A percentile compares a stretch with the other conserved stretches of the same genome.
phyloP scores from a whole-genome alignment of 2,113 vertebrate species.

The Mustela nigripes region DNA sequence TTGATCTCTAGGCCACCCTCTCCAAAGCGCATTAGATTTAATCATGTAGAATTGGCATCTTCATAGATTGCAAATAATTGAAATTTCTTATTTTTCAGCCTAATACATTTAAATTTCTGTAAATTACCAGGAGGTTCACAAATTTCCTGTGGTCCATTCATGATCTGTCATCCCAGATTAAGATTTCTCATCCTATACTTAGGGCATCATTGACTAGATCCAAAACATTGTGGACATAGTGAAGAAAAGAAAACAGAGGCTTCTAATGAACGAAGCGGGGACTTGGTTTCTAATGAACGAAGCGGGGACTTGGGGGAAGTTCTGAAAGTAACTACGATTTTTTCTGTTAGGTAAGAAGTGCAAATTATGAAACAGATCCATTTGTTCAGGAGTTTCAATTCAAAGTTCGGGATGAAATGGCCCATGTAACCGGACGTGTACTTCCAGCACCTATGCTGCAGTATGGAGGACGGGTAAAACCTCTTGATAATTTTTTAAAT shows the following conservation, averaged over 20 bases:
- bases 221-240: slow-evolving; percentile 12
- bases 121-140: neutral
- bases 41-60: slow-evolving; percentile 57
- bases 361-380: slow-evolving; percentile 98
- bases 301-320: neutral
- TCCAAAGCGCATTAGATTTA: slow-evolving; percentile 35
- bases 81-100: slow-evolving; percentile 50
- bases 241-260: neutral
- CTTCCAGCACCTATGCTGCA: slow-evolving; percentile 99
- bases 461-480: slow-evolving; percentile 97
- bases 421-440: slow-evolving; percentile 98
- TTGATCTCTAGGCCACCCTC: neutral
- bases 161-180: neutral
- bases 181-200: neutral
- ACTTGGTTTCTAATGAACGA: slow-evolving; percentile 4
- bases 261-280: slow-evolving; percentile 17
- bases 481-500: neutral
- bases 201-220: slow-evolving; percentile 2
- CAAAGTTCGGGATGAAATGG: slow-evolving; percentile 99
- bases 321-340: slow-evolving; percentile 61
- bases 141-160: neutral
- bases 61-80: slow-evolving; percentile 21
- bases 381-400: slow-evolving; percentile 99
- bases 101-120: slow-evolving; percentile 34
- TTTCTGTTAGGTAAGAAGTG: slow-evolving; percentile 94